Base-by-base conservation (phyloP, 1,140 invertebrate genomes). In the Drosophila triauraria region DNA sequence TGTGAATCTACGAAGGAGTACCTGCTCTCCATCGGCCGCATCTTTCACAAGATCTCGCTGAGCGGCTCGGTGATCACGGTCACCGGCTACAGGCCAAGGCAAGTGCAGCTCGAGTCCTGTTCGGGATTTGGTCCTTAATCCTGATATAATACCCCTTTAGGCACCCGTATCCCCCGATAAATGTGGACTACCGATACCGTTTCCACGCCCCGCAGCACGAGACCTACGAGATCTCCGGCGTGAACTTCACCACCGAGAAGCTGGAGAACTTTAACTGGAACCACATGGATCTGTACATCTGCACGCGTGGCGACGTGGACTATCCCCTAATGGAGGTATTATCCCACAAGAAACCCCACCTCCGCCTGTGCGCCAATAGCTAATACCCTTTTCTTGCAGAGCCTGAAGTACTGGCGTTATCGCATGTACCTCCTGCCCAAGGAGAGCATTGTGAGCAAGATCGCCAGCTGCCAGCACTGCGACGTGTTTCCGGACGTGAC, bases 191-290 rank as follows among this genome's bases (percentile, higher is more conserved):
- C 93, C 94, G 96, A 8, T 98, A 98, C 93, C 95, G 97, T 54
- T 99, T 99, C 93, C 96, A 98, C 93, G 97, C 97, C 3, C 98
- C 98, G 0, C 96, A 99, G 93, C 98, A 98, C 87, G 96, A 97
- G 68, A 97, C 96, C 1, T 99, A 99, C 92, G 97, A 98, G 93
- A 96, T 98, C n/a, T 99, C 98, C 0, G 98, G 96, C 94, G 98
- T 98, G 1, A 97, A 97, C 43, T 99, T 99, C 92, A 97, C 96
- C 12, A 98, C 98, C 1, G 98, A 99, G 93, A 98, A 98, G 87
- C 93, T 99, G 25, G 98, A 99, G 93, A 98, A 97, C 87, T 99
- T 98, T 88, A 99, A 99, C 93, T 99, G 98, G 98, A 99, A 99
- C 94, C 98, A 98, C 93, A 95, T 99, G 93, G 98, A 99, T 93